Evolutionary conservation across 2,797 vertebrate species (phyloP).

Genomic region (Natrix natrix): DNA sequence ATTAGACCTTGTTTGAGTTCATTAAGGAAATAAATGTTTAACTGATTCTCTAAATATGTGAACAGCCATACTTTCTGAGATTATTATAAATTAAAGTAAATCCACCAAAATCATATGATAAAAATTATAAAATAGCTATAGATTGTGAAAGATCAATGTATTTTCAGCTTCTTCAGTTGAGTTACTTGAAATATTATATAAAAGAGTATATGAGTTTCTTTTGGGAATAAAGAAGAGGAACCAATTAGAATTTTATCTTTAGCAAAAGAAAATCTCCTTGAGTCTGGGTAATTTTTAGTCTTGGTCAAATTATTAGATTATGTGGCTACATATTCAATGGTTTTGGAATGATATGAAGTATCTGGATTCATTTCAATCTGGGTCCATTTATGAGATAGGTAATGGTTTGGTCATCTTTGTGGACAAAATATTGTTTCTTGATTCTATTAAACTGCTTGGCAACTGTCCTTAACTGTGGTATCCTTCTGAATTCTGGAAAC

Average conservation of each 20-base stretch:
- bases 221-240: conserved; percentile 9
- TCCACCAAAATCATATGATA: not conserved
- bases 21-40: conserved; percentile 7
- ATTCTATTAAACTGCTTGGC: not conserved
- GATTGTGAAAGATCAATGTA: conserved; percentile 22
- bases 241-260: not conserved
- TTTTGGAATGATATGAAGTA: not conserved
- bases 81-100: conserved; percentile 10
- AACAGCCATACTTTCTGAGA: not conserved
- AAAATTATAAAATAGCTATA: not conserved
- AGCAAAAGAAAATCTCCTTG: not conserved
- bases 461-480: not conserved
- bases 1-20: not conserved
- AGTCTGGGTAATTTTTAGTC: not conserved
- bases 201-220: fast-evolving
- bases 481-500: not conserved
- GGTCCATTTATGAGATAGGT: not conserved
- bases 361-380: not conserved
- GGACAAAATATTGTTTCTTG: not conserved
- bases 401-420: not conserved
- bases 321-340: not conserved
- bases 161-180: not conserved
- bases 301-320: not conserved
- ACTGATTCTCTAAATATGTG: not conserved
- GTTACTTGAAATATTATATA: conserved; percentile 17